A percentile compares a stretch with the other conserved stretches of the same genome.
These are phyloP conservation scores for Ooceraea biroi DNA, from an alignment of 1,140 invertebrate species.

Conservation along the genomic window DNA sequence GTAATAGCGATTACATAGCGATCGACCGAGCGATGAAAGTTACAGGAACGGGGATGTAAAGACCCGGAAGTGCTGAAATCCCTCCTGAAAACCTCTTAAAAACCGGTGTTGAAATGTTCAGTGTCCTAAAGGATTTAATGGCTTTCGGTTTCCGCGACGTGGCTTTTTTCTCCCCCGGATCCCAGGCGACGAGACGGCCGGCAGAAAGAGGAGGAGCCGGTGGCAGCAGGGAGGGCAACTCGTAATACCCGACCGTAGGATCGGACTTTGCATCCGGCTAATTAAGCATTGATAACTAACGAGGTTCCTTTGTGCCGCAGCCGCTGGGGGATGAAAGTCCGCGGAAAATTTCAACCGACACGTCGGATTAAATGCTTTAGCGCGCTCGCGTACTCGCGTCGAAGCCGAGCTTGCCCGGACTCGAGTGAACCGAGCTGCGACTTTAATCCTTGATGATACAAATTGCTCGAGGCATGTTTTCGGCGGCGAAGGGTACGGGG, in stretches of 20 bases:
- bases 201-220: background rate
- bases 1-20: background rate
- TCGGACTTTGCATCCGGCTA: constrained; percentile 69
- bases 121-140: background rate
- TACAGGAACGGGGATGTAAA: background rate
- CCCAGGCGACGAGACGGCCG: constrained; percentile 17
- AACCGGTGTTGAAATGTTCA: background rate
- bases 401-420: constrained; percentile 45
- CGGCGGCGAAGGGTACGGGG: background rate
- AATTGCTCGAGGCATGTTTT: constrained; percentile 43
- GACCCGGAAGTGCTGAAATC: background rate
- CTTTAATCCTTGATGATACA: constrained; percentile 65
- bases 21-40: background rate
- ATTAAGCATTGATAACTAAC: constrained; percentile 80
- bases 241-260: constrained; percentile 43
- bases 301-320: constrained; percentile 71
- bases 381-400: constrained; percentile 33
- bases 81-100: too few relatives aligned
- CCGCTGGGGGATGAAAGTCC: constrained; percentile 59
- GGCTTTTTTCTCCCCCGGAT: background rate
- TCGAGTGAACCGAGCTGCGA: constrained; percentile 30
- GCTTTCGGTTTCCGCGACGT: background rate
- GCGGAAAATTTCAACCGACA: constrained; percentile 71
- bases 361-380: constrained; percentile 68
- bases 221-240: background rate